Evolutionary conservation across 2,797 vertebrate genomes (phyloP).

Genomic region (Anisognathus igniventris): DNA sequence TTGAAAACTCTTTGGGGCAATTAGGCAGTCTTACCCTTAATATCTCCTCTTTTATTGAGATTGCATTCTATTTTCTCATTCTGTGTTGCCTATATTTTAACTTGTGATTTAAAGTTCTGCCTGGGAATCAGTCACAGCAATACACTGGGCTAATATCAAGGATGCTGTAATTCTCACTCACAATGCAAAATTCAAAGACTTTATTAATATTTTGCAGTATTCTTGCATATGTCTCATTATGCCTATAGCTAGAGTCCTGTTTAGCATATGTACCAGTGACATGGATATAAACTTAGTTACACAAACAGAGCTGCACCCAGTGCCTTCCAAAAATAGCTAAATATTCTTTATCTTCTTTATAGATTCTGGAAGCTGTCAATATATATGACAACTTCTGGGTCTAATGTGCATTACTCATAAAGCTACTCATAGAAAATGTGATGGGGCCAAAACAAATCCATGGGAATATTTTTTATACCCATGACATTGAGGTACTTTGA

Average conservation of each 20-base stretch:
- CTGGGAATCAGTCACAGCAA: background rate
- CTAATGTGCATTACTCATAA: background rate
- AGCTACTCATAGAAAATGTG: background rate
- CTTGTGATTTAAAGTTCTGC: background rate
- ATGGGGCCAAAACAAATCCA: background rate
- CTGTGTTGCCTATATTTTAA: background rate
- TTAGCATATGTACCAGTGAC: background rate
- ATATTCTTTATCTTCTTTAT: background rate
- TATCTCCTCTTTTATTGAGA: background rate
- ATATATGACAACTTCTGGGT: background rate
- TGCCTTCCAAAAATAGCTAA: background rate
- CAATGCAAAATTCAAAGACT: background rate
- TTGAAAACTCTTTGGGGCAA: background rate
- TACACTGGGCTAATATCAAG: background rate
- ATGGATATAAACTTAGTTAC: background rate
- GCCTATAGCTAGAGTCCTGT: background rate
- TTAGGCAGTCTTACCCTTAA: background rate
- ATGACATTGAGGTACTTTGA: background rate
- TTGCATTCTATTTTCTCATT: background rate
- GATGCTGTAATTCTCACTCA: background rate
- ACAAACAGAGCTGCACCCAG: background rate
- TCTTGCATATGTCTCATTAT: background rate
- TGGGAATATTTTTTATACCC: background rate
- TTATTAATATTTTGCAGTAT: conserved; percentile 2
- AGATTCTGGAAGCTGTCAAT: background rate